A percentile compares a stretch with the other conserved stretches of the same genome.
Evolutionary conservation across 2,797 vertebrate species (phyloP).

Genomic region (Psittacula derbiana): DNA sequence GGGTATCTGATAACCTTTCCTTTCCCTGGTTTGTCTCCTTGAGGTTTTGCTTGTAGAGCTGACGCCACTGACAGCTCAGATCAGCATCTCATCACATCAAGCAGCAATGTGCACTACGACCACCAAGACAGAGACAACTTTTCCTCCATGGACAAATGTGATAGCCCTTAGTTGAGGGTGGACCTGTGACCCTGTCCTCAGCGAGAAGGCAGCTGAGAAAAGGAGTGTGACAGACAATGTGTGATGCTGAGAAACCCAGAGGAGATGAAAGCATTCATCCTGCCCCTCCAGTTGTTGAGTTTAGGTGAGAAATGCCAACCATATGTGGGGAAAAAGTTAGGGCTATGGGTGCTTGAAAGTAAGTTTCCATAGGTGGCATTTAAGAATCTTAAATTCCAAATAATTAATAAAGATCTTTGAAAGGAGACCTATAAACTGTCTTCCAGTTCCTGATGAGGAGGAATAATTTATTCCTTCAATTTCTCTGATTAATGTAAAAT

Average conservation of each 20-base stretch:
- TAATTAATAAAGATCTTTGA: slow-evolving; percentile 17
- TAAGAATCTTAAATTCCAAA: background rate
- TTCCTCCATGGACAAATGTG: background rate
- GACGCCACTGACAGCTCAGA: background rate
- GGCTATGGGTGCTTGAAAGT: background rate
- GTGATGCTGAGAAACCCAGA: background rate
- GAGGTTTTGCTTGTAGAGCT: background rate
- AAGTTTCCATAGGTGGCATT: background rate
- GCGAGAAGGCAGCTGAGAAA: background rate
- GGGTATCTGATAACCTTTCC: background rate
- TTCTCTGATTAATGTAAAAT: slow-evolving; percentile 41
- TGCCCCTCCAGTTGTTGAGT: background rate
- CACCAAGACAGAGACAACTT: background rate
- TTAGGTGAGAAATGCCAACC: background rate
- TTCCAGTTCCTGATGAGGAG: background rate
- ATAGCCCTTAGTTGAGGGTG: background rate
- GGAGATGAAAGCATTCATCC: background rate
- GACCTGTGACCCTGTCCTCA: background rate
- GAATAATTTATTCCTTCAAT: slow-evolving; percentile 51
- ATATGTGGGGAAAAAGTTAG: background rate
- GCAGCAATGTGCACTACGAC: background rate
- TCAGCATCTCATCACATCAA: background rate
- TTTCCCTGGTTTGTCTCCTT: background rate
- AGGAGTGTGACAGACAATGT: background rate
- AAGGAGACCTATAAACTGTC: background rate